A percentile compares a stretch with the other conserved stretches of the same genome.
Conservation (phyloP, 1,140 invertebrate species). For the Zophobas atratus region DNA sequence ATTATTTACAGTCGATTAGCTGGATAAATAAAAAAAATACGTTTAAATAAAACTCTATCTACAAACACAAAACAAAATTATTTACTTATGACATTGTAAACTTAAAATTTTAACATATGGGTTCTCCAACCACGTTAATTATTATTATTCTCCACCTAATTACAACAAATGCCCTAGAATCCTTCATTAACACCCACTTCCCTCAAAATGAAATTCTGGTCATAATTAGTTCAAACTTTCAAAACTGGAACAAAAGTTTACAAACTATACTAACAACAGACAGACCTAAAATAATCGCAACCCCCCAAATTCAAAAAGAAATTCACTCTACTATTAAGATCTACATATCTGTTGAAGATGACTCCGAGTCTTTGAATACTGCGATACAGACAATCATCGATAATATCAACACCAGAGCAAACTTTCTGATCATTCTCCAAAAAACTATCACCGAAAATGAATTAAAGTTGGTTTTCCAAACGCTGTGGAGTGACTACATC, state of each 20-base stretch:
- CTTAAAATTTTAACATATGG: no score
- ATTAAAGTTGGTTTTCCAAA: constrained; percentile 6
- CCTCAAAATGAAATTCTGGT: neutral
- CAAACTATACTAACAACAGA: neutral
- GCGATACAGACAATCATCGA: neutral
- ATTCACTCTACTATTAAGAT: neutral
- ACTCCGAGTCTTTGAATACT: neutral
- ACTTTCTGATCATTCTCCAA: constrained; percentile 1
- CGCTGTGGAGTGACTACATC: constrained; percentile 13
- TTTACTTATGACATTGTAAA: no score
- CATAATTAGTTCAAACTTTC: neutral
- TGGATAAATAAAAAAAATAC: no score
- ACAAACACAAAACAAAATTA: no score
- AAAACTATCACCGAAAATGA: constrained; percentile 13
- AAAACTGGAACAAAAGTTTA: neutral
- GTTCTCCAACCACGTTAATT: neutral
- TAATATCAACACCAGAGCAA: neutral
- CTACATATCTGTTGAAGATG: neutral
- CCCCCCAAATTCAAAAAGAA: neutral
- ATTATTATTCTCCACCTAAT: neutral
- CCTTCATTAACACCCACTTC: neutral
- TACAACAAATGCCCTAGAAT: neutral
- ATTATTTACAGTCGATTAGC: no score
- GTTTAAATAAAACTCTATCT: no score
- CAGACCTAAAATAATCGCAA: constrained; percentile 15